Evolutionary conservation across 2,888 invertebrate species (phyloP), one percentile per base, ranked within the genome.

Genomic region (Drosophila cognata): DNA sequence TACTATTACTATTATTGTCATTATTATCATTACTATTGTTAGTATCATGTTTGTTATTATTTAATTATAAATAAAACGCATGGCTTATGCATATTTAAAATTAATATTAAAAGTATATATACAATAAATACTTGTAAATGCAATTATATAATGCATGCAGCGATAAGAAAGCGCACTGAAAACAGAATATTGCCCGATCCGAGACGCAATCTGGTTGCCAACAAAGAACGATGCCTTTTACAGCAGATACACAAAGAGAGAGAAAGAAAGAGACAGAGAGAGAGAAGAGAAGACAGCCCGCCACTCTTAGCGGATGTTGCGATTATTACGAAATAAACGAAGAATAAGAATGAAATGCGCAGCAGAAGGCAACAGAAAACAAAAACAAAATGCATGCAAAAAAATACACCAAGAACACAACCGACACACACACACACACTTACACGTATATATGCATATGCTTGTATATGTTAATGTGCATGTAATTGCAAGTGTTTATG

Each of bases 311-410:
- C 87, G 86, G 79, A 86, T 84, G 84, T 84, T 79, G 77, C 82
- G 75, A 86, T 84, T 88, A 88, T 87, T 87, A 88, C 88, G 88
- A 87, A 87, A 87, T 86, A 84, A 81, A 84, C 79, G 80, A 76
- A 72, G 79, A 86, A 77, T 71, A 86, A 83, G 84, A 81, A 79
- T 75, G 55, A 72, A 74, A 73, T 75, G 69, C 61, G 73, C 74
- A 70, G 70, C 67, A 66, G 25, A 46, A 46, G 25, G 53, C 69
- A 74, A 64, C 48, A 66, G 46, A 66, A 62, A 43, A 72, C 36
- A 69, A 76, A 71, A 74, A 77, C 83, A 66, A 79, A 84, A 69
- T 82, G 74, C 70, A 74, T 56, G 43, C 64, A 56, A 55, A 63
- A 52, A 33, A 33, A 4, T 33, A 33, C 33, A 33, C 4, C 41